These are phyloP conservation scores for Drosophila melanosoma DNA, from an alignment of 2,888 invertebrate genomes.

Conservation along the genomic window DNA sequence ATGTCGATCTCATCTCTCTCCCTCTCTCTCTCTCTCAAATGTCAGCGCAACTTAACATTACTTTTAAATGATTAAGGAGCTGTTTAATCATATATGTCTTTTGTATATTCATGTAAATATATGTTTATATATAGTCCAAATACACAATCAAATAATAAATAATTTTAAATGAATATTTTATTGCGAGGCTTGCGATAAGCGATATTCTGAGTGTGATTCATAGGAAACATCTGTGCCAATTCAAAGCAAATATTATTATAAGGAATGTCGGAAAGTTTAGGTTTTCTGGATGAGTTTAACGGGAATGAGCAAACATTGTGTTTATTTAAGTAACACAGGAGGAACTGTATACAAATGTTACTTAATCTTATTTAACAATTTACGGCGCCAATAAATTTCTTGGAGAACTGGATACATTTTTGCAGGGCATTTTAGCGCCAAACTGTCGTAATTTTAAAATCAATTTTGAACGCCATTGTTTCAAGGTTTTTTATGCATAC, in stretches of 20 bases:
- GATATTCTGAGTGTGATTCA: slow-evolving; percentile 50
- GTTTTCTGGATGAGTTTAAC: background rate
- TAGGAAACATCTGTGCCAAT: slow-evolving; percentile 44
- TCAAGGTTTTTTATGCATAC: slow-evolving; percentile 23
- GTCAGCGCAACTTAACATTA: background rate
- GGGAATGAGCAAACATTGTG: slow-evolving; percentile 9
- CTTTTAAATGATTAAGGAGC: slow-evolving; percentile 1
- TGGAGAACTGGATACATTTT: background rate
- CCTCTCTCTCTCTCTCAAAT: background rate
- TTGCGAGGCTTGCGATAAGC: slow-evolving; percentile 31
- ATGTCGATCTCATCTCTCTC: background rate
- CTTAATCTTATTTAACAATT: no score
- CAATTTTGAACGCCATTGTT: background rate
- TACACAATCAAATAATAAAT: background rate
- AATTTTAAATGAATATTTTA: slow-evolving; percentile 5
- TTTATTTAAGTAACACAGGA: background rate
- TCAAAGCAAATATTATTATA: slow-evolving; percentile 46
- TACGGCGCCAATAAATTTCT: background rate
- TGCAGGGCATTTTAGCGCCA: background rate
- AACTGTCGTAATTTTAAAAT: background rate
- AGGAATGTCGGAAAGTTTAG: background rate
- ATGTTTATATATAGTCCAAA: background rate
- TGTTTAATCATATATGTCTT: background rate
- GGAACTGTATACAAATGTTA: background rate
- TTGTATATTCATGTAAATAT: background rate